Evolutionary conservation across 2,888 invertebrate species (phyloP).

Genomic region (Stictocephala bisonia): DNA sequence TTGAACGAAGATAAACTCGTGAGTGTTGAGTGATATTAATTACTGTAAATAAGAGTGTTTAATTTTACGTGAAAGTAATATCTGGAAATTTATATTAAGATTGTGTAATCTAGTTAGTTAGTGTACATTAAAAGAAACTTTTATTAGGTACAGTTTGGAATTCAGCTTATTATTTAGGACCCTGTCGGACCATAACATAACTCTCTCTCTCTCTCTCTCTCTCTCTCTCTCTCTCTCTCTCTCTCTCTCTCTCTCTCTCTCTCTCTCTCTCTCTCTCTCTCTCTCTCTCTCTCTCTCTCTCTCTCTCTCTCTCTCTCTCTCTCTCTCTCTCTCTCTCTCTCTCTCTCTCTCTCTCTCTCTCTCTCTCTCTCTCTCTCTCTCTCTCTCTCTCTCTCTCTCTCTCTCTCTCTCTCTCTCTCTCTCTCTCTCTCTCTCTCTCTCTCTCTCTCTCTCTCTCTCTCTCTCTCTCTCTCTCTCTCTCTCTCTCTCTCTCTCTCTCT

Average conservation of each 20-base stretch:
- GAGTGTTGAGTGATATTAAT: no score
- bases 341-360: not conserved
- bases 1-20: no score
- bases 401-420: not conserved
- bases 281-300: not conserved
- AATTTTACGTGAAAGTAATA: no score
- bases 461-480: not conserved
- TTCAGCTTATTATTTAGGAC: not conserved
- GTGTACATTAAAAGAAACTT: no score
- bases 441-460: not conserved
- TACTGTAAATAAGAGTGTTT: no score
- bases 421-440: not conserved
- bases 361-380: not conserved
- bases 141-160: no score
- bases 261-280: not conserved
- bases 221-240: no score
- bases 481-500: not conserved
- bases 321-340: not conserved
- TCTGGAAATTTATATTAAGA: no score
- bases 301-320: not conserved
- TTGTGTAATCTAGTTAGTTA: no score
- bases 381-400: not conserved
- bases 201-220: no score
- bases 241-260: no score
- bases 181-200: no score